These are phyloP conservation scores for Muscidifurax raptorellus DNA, from an alignment of 1,140 invertebrate genomes.

Conservation along the genomic window DNA sequence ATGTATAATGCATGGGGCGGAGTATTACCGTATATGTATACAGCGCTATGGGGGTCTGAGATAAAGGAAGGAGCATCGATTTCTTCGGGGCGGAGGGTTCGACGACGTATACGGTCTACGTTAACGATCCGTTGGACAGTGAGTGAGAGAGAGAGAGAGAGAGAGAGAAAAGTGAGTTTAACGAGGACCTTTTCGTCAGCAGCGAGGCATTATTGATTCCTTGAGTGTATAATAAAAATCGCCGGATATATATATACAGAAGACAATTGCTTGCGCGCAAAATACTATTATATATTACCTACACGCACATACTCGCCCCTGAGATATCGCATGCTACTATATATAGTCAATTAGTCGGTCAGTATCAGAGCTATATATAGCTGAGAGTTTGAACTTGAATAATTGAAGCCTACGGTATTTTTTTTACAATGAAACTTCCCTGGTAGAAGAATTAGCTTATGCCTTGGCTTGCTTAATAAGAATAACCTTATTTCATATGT, in stretches of 20 bases:
- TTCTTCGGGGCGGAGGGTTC: not conserved
- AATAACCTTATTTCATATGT: too few species aligned
- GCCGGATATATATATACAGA: not conserved
- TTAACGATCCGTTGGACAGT: not conserved
- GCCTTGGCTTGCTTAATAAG: too few species aligned
- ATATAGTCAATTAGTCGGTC: too few species aligned
- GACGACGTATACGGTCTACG: not conserved
- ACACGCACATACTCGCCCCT: too few species aligned
- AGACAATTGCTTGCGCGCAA: not conserved
- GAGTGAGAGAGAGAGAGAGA: too few species aligned
- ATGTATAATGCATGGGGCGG: not conserved
- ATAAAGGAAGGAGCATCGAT: not conserved
- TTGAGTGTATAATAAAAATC: not conserved
- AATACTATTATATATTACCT: too few species aligned
- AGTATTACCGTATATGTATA: not conserved
- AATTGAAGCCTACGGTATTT: too few species aligned
- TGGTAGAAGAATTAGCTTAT: too few species aligned
- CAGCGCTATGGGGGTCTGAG: not conserved
- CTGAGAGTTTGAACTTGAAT: too few species aligned
- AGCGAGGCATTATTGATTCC: not conserved
- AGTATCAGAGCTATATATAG: too few species aligned
- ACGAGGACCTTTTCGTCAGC: not conserved
- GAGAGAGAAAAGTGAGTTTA: not conserved
- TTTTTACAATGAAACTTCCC: too few species aligned
- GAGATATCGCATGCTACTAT: too few species aligned